Conservation (phyloP, 2,888 invertebrate species). For the Parthenolecanium corni region DNA sequence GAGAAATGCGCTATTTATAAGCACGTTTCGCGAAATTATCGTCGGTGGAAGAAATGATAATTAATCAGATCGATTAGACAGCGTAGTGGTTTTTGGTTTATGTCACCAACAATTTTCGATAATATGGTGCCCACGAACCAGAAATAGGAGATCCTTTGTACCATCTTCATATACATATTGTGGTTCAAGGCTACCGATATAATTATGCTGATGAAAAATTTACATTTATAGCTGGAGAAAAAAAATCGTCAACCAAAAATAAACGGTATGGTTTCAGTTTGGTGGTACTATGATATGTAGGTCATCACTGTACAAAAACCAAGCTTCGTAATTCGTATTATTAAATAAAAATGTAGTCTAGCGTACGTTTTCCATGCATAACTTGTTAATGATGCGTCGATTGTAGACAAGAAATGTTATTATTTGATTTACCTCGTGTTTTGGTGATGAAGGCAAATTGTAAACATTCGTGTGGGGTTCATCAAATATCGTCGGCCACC, state of each 20-base stretch:
- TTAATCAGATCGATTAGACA: no score
- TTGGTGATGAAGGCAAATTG: slow-evolving; percentile 1
- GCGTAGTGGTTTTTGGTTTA: no score
- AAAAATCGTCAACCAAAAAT: neutral
- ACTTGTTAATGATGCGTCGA: no score
- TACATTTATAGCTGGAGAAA: neutral
- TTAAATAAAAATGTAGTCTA: neutral
- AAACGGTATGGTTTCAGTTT: neutral
- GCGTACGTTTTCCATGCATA: no score
- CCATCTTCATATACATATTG: neutral
- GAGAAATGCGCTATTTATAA: no score
- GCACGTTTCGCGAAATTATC: no score
- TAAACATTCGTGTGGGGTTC: slow-evolving; percentile 10
- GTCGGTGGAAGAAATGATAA: no score
- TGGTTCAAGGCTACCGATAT: neutral
- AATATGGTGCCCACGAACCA: no score
- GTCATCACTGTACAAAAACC: neutral
- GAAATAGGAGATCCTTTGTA: no score
- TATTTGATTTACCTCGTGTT: slow-evolving; percentile 16
- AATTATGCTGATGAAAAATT: neutral
- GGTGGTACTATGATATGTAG: neutral
- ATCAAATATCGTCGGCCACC: neutral
- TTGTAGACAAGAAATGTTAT: neutral
- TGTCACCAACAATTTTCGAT: no score
- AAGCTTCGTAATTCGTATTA: neutral